Evolutionary conservation across 2,113 vertebrate genomes (phyloP).

Genomic region (Riparia riparia): DNA sequence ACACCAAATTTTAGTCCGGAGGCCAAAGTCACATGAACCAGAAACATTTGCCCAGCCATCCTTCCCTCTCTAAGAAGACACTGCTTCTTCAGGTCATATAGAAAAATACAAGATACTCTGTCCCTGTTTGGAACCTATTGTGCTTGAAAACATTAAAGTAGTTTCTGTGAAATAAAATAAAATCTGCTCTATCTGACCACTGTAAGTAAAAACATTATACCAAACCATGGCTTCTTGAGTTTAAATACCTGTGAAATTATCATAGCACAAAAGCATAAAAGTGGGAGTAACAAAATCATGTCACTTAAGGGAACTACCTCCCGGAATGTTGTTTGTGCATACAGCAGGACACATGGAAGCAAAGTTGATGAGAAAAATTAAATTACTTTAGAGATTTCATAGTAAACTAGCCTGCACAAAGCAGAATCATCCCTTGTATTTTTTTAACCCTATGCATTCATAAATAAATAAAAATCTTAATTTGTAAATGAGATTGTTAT

Average conservation of each 20-base stretch:
- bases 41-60: neutral
- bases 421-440: neutral
- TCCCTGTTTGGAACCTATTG: neutral
- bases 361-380: neutral
- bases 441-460: neutral
- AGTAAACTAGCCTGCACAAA: neutral
- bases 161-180: neutral
- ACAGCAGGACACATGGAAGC: neutral
- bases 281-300: neutral
- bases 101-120: neutral
- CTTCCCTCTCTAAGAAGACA: neutral
- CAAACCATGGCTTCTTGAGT: neutral
- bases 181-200: neutral
- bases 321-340: neutral
- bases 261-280: neutral
- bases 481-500: neutral
- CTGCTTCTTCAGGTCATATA: neutral
- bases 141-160: neutral
- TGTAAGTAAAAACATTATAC: neutral
- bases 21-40: neutral
- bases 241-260: neutral
- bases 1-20: neutral
- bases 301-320: neutral
- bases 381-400: neutral
- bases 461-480: neutral